These are phyloP conservation scores for Phylloscopus collybita DNA, from an alignment of 2,797 vertebrate genomes.

Conservation along the genomic window DNA sequence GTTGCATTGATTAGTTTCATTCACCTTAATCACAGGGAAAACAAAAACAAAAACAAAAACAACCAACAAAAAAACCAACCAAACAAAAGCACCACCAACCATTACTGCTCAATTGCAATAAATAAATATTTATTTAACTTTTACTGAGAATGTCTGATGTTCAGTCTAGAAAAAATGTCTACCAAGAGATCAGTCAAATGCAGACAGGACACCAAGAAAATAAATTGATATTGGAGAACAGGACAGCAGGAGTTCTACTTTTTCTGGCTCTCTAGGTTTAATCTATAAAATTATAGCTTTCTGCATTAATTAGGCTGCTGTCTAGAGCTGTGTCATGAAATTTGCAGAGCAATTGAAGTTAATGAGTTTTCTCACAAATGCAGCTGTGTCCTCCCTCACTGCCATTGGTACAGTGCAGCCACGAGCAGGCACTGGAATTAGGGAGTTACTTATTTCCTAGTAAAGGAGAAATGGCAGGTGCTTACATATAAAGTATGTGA, in stretches of 20 bases:
- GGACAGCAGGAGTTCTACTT: background rate
- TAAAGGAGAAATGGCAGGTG: background rate
- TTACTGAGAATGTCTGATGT: background rate
- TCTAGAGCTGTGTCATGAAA: background rate
- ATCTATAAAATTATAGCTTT: background rate
- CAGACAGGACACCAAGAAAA: background rate
- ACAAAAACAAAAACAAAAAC: background rate
- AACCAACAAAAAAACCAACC: too few relatives aligned
- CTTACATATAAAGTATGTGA: background rate
- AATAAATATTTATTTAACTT: background rate
- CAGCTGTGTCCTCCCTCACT: background rate
- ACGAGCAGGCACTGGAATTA: background rate
- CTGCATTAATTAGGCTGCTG: constrained; percentile 4
- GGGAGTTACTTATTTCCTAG: background rate
- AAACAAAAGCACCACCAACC: background rate
- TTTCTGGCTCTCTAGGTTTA: background rate
- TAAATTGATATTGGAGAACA: background rate
- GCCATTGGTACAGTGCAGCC: background rate
- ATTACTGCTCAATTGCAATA: background rate
- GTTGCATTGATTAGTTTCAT: background rate
- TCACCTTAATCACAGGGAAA: background rate
- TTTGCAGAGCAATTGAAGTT: constrained; percentile 37
- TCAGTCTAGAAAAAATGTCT: background rate
- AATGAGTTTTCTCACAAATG: constrained; percentile 18
- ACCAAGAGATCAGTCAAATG: background rate